Conservation (phyloP, 2,113 vertebrate species). For the Numida meleagris region DNA sequence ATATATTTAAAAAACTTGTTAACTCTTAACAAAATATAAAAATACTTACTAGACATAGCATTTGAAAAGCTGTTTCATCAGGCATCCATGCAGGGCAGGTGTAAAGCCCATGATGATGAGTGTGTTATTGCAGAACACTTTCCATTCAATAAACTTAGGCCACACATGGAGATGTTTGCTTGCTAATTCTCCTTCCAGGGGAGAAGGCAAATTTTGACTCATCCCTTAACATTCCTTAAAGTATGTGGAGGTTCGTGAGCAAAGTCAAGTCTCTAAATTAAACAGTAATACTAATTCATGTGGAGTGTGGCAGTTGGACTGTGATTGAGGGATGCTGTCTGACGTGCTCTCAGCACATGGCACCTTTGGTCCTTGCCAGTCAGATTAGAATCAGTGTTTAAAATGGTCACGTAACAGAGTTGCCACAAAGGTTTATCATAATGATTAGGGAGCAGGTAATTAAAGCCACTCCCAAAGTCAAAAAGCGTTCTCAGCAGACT, state of each 20-base stretch:
- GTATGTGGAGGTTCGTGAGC: neutral
- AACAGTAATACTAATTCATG: neutral
- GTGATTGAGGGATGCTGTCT: neutral
- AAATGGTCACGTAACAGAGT: neutral
- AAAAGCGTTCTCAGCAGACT: constrained; percentile 60
- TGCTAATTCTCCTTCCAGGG: neutral
- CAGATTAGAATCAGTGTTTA: neutral
- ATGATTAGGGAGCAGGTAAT: constrained; percentile 9
- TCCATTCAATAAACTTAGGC: neutral
- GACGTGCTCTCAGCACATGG: neutral
- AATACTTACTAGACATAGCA: neutral
- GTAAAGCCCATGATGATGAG: neutral
- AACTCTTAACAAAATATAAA: neutral
- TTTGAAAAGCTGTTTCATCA: neutral
- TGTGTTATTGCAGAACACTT: neutral
- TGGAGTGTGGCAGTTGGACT: neutral
- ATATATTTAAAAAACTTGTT: neutral
- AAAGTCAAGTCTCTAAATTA: constrained; percentile 21
- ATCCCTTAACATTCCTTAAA: neutral
- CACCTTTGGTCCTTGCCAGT: neutral
- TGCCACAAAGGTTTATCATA: constrained; percentile 16
- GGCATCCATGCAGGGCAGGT: neutral
- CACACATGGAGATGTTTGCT: neutral
- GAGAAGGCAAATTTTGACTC: neutral
- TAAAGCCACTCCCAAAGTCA: constrained; percentile 45